Evolutionary conservation across 2,113 vertebrate genomes (phyloP).

Genomic region (Fregata magnificens): DNA sequence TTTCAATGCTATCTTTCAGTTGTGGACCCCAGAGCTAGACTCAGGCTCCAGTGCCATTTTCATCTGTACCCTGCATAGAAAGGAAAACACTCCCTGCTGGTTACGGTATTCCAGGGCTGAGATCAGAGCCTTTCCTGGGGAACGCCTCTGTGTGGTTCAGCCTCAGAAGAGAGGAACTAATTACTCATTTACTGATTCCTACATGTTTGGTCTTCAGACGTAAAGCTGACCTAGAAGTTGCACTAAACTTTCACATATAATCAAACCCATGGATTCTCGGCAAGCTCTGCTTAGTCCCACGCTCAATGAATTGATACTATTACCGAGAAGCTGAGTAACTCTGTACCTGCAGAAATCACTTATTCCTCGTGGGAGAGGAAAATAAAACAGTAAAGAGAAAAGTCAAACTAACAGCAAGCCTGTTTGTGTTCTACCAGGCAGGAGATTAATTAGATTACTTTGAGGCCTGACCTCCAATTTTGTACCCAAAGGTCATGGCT

Average conservation of each 20-base stretch:
- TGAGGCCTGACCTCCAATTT: neutral
- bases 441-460: neutral
- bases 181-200: neutral
- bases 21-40: neutral
- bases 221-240: neutral
- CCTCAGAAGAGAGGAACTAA: neutral
- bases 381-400: neutral
- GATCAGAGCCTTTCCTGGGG: neutral
- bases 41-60: neutral
- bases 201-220: neutral
- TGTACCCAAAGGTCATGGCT: neutral
- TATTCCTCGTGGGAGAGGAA: neutral
- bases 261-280: neutral
- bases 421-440: neutral
- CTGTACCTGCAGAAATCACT: neutral
- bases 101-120: neutral
- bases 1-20: neutral
- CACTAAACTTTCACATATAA: neutral
- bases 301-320: neutral
- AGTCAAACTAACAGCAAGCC: neutral
- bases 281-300: neutral
- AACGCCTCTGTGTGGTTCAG: neutral
- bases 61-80: neutral
- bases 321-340: neutral
- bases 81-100: neutral